These are phyloP conservation scores for Campylomormyrus numenius DNA, from an alignment of 2,113 vertebrate species.

Conservation along the genomic window DNA sequence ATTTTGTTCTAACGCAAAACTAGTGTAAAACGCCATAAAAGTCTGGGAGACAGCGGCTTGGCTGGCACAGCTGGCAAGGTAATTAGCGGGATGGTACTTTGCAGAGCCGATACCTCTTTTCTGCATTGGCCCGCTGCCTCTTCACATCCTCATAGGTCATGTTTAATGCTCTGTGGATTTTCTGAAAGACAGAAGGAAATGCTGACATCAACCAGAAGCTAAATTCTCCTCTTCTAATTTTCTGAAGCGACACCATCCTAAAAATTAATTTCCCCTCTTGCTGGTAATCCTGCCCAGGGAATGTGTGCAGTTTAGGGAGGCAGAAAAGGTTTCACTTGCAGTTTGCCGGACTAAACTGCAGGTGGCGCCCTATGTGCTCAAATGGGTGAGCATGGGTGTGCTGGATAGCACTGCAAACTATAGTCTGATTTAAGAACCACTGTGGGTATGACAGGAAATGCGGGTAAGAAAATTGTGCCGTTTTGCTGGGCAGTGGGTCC, in stretches of 20 bases:
- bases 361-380: neutral
- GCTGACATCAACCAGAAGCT: neutral
- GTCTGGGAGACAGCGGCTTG: neutral
- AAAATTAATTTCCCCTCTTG: neutral
- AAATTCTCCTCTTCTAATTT: neutral
- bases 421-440: neutral
- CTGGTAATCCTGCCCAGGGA: conserved; percentile 9
- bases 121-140: conserved; percentile 45
- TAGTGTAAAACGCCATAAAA: neutral
- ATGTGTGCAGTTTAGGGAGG: neutral
- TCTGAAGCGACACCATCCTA: conserved; percentile 2
- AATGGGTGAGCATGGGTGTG: neutral
- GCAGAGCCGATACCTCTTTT: conserved; percentile 58
- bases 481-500: neutral
- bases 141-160: conserved; percentile 59
- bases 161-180: conserved; percentile 85
- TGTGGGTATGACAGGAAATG: neutral
- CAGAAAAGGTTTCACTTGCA: neutral
- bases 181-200: conserved; percentile 52
- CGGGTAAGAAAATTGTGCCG: no score
- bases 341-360: neutral
- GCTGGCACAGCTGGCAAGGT: neutral
- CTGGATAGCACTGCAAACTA: neutral
- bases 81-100: neutral
- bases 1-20: neutral